phyloP scores from a whole-genome alignment of 1,140 invertebrate species.

The Oncopodura yosiiana region DNA sequence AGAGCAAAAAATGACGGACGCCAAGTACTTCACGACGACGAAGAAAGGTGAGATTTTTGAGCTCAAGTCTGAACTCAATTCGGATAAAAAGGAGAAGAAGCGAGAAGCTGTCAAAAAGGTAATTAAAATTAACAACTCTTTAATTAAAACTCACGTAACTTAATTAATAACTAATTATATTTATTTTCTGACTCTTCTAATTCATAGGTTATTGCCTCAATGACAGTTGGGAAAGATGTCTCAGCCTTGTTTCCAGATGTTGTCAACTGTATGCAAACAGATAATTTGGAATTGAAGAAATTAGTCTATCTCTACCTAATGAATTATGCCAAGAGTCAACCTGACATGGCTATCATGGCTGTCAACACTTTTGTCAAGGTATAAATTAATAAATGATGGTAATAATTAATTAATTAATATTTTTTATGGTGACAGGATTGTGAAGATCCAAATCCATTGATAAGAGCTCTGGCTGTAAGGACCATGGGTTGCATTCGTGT shows the following conservation, averaged over 20 bases:
- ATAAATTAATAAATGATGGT: constrained; percentile 32
- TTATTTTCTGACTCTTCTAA: neutral
- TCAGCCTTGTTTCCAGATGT: constrained; percentile 97
- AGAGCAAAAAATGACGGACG: constrained; percentile 97
- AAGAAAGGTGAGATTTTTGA: constrained; percentile 99
- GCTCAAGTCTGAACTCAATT: constrained; percentile 96
- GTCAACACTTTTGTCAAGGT: constrained; percentile 99
- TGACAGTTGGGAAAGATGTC: constrained; percentile 98
- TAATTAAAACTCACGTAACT: neutral
- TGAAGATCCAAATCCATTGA: constrained; percentile 98
- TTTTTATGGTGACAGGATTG: constrained; percentile 65
- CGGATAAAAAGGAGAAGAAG: constrained; percentile 99
- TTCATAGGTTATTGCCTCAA: constrained; percentile 90
- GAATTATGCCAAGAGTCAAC: constrained; percentile 99
- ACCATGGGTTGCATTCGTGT: constrained; percentile 99
- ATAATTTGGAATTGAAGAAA: constrained; percentile 98
- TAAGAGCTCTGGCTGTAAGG: constrained; percentile 92
- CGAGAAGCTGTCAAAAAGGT: constrained; percentile 99
- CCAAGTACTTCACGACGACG: constrained; percentile 99
- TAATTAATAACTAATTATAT: neutral
- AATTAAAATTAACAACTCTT: constrained; percentile 23
- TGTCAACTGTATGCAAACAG: constrained; percentile 99
- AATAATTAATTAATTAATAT: neutral
- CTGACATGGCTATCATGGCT: constrained; percentile 99
- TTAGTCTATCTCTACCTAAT: constrained; percentile 98